These are phyloP conservation scores for Myripristis murdjan DNA, from an alignment of 2,797 vertebrate species.

Conservation along the genomic window DNA sequence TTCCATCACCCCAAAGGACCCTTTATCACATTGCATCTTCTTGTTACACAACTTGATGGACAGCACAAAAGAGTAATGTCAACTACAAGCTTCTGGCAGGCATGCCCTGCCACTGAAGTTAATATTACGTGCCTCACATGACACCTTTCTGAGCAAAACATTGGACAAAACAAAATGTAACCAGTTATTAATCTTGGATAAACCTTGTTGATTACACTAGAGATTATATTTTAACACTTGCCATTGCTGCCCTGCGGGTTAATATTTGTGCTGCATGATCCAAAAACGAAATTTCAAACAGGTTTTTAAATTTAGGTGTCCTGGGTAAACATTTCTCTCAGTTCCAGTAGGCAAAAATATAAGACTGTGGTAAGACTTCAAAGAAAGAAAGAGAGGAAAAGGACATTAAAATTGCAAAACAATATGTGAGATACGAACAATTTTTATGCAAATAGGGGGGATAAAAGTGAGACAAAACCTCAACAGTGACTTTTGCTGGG, in stretches of 20 bases:
- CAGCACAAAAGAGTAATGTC: constrained; percentile 31
- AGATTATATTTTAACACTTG: constrained; percentile 9
- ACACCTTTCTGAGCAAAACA: constrained; percentile 29
- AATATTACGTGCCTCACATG: constrained; percentile 18
- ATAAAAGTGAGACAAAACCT: too few species aligned
- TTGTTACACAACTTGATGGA: constrained; percentile 36
- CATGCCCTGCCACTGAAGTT: not conserved
- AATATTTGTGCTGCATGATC: constrained; percentile 11
- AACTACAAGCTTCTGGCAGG: too few species aligned
- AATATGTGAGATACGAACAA: too few species aligned
- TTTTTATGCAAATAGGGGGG: too few species aligned
- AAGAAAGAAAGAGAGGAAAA: too few species aligned
- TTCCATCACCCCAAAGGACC: constrained; percentile 10
- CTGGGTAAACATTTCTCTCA: not conserved
- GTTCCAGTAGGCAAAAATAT: constrained; percentile 2
- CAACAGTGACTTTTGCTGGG: too few species aligned
- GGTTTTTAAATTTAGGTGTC: not conserved
- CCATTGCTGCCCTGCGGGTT: constrained; percentile 10
- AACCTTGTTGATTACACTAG: constrained; percentile 2
- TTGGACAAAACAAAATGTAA: constrained; percentile 9
- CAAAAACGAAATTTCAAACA: constrained; percentile 18
- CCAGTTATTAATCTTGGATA: constrained; percentile 20
- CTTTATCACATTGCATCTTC: constrained; percentile 14
- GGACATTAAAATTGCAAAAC: too few species aligned
- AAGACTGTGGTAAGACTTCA: too few species aligned